A percentile compares a stretch with the other conserved stretches of the same genome.
Evolutionary conservation across 2,113 vertebrate genomes (phyloP).

Genomic region (Melanerpes aurifrons): DNA sequence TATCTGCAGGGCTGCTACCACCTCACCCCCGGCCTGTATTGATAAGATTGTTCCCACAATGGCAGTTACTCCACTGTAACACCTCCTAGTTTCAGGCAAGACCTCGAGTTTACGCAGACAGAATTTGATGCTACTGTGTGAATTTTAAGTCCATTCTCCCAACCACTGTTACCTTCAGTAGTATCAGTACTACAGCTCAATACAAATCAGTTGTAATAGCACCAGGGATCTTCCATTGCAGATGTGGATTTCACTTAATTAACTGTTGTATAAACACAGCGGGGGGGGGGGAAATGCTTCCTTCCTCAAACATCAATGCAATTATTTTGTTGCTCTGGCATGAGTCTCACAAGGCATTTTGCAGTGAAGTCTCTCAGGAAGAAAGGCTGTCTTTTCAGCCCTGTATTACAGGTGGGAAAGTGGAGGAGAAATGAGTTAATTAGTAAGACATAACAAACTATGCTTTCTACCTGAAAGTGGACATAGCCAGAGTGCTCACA

Average conservation of each 20-base stretch:
- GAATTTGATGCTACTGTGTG: neutral
- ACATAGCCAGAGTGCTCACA: neutral
- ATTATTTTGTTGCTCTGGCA: neutral
- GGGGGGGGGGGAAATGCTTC: neutral
- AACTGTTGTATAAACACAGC: neutral
- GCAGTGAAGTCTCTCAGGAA: neutral
- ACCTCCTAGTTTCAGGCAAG: neutral
- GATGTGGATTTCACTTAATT: neutral
- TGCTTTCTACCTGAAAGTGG: neutral
- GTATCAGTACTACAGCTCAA: neutral
- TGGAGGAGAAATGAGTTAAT: neutral
- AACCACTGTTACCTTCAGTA: neutral
- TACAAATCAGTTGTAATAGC: neutral
- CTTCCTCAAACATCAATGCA: neutral
- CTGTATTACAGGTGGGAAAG: neutral
- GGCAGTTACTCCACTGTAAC: neutral
- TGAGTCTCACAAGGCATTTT: neutral
- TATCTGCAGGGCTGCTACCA: too few species aligned
- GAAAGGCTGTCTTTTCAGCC: neutral
- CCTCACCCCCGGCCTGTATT: neutral
- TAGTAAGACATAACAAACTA: neutral
- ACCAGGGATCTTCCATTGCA: neutral
- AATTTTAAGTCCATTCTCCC: neutral
- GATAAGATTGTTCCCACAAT: neutral
- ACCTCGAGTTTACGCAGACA: neutral